Base-by-base conservation (phyloP, 2,113 vertebrate genomes). In the Rhinopomastus cyanomelas region DNA sequence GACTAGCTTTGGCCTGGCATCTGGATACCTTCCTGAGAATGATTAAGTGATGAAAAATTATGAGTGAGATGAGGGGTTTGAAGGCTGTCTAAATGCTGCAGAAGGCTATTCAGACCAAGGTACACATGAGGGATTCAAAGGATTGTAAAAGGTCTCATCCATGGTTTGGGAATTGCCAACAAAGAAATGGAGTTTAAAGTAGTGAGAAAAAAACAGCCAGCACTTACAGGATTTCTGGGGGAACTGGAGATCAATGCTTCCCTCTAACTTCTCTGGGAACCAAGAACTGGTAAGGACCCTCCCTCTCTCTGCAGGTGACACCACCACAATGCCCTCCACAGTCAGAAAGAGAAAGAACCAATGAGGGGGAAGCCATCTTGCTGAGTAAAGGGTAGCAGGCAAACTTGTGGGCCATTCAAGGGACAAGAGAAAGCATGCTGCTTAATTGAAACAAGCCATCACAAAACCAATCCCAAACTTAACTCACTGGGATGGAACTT, bases 261-360 rank as follows among this genome's bases (percentile, higher is more conserved):
- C 25, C 32, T 57, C 55, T 20, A 20, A 55, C 8, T 20, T 25
- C 55, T 19, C 20, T 15, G 42, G 25, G 65, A 81, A 60, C 13
- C 29, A 69, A 51, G 51, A 49, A 29, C 29, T n/a, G 60, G 48
- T n/a, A 39, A 57, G 16, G 16, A n/a, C 37, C 44, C 71, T 81
- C 1, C n/a, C n/a, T 0, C 29, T 57, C 19, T 68, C 64, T 46
- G 72, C 39, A 85, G 37, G 32, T 73, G 59, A 76, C 0, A 0
- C 27, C 20, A 32, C 13, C 0, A 0, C 32, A 74, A 60, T n/a
- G 32, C 16, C 30, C 64, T 39, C 30, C 22, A 13, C 3, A 22
- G 36, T 36, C 60, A 87, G 60, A 85, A 87, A 20, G 29, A 62
- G 57, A 75, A 71, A 52, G 71, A 79, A 36, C 6, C 2, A 1